Evolutionary conservation across 2,113 vertebrate genomes (phyloP).

Genomic region (Danionella cerebrum): DNA sequence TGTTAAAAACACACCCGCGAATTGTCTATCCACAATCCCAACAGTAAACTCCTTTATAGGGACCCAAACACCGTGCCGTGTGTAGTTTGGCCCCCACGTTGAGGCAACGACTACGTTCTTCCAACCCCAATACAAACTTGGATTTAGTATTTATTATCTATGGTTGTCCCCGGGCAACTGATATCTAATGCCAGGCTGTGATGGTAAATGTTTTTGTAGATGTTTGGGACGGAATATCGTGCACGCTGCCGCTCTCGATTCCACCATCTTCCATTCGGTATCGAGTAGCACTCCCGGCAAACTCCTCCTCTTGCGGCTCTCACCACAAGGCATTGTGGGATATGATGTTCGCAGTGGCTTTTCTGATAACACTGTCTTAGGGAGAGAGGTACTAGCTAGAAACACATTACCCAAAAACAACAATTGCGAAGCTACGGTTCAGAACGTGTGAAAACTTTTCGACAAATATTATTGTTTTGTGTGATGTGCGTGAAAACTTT

Average conservation of each 20-base stretch:
- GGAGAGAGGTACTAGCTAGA: no score
- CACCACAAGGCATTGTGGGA: conserved; percentile 16
- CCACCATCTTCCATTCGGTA: conserved; percentile 69
- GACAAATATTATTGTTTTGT: no score
- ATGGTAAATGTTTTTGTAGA: conserved; percentile 48
- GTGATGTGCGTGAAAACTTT: no score
- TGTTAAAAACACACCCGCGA: no score
- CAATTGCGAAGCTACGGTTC: no score
- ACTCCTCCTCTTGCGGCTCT: conserved; percentile 24
- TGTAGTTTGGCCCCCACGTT: conserved; percentile 25
- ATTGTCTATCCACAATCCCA: neutral
- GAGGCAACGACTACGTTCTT: neutral
- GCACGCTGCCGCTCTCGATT: conserved; percentile 56
- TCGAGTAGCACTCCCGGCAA: conserved; percentile 40
- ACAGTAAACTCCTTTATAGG: neutral
- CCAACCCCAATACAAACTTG: neutral
- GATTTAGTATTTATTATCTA: conserved; percentile 57
- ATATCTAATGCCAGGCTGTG: conserved; percentile 56
- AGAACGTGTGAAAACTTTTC: no score
- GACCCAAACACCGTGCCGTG: neutral
- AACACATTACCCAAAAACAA: no score
- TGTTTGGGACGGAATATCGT: conserved; percentile 61
- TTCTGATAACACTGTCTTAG: neutral
- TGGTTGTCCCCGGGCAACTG: conserved; percentile 62
- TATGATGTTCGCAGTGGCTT: conserved; percentile 23